These are phyloP conservation scores for Heliothis subflexa DNA, from an alignment of 1,140 invertebrate genomes.

Conservation along the genomic window DNA sequence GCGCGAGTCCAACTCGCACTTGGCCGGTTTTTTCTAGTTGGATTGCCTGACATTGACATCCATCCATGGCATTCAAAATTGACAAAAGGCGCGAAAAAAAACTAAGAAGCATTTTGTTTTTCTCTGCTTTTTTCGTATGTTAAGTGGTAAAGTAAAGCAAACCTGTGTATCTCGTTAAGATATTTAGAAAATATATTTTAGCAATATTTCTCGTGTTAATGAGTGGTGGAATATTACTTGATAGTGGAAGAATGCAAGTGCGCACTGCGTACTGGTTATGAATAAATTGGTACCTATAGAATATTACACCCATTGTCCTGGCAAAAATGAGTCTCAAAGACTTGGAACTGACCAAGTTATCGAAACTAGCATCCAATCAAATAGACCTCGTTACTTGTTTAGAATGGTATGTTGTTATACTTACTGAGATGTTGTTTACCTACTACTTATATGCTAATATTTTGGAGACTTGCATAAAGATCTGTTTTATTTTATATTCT, in stretches of 20 bases:
- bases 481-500: conserved; percentile 51
- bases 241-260: too few species aligned
- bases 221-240: too few species aligned
- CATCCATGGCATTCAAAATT: background rate
- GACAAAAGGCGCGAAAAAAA: conserved; percentile 11
- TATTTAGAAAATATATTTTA: too few species aligned
- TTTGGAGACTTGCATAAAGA: background rate
- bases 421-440: too few species aligned
- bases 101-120: background rate
- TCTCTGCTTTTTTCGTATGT: background rate
- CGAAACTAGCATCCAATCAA: conserved; percentile 57
- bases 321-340: conserved; percentile 60
- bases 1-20: too few species aligned
- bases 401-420: conserved; percentile 64
- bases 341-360: conserved; percentile 57
- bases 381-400: conserved; percentile 68
- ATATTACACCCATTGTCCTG: too few species aligned
- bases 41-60: conserved; percentile 13
- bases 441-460: background rate
- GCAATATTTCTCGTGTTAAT: too few species aligned
- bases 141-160: too few species aligned
- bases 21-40: too few species aligned
- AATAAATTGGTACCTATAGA: too few species aligned
- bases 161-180: too few species aligned
- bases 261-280: too few species aligned